phyloP scores from a whole-genome alignment of 2,888 invertebrate species.

The Epinotia ramella region DNA sequence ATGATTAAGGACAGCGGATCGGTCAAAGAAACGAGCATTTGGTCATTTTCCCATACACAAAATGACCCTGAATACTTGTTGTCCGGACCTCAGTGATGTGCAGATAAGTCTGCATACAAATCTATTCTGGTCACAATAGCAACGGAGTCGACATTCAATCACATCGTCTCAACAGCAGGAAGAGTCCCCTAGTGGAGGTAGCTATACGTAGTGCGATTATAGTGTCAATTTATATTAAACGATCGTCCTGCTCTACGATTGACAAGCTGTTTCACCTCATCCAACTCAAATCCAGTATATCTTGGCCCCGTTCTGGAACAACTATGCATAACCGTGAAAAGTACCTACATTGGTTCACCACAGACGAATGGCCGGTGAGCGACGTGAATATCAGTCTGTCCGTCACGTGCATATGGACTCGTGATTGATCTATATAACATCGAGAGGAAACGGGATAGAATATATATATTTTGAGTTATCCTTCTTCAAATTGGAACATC shows the following conservation, averaged over 20 bases:
- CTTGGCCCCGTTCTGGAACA: too few relatives aligned
- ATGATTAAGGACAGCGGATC: too few relatives aligned
- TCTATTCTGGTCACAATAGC: slow-evolving; percentile 10
- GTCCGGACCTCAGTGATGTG: too few relatives aligned
- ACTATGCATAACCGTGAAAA: too few relatives aligned
- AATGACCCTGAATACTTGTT: too few relatives aligned
- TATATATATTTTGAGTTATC: background rate
- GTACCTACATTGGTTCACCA: too few relatives aligned
- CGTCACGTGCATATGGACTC: slow-evolving; percentile 47
- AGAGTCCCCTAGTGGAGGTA: background rate
- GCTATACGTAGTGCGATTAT: slow-evolving; percentile 24
- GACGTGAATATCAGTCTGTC: background rate
- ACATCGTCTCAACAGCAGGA: slow-evolving; percentile 15
- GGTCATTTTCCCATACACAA: too few relatives aligned
- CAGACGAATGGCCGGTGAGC: background rate
- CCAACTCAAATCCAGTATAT: too few relatives aligned
- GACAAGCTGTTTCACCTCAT: too few relatives aligned
- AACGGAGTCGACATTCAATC: slow-evolving; percentile 3
- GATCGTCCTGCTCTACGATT: slow-evolving; percentile 47
- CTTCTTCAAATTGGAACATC: background rate
- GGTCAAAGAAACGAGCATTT: too few relatives aligned
- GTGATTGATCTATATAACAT: slow-evolving; percentile 21
- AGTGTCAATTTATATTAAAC: slow-evolving; percentile 63
- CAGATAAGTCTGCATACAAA: background rate
- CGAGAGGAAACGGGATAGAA: slow-evolving; percentile 2